These are phyloP conservation scores for Stichopus chloronotus DNA, from an alignment of 35 echinoderm and acorn worm species.

Conservation along the genomic window DNA sequence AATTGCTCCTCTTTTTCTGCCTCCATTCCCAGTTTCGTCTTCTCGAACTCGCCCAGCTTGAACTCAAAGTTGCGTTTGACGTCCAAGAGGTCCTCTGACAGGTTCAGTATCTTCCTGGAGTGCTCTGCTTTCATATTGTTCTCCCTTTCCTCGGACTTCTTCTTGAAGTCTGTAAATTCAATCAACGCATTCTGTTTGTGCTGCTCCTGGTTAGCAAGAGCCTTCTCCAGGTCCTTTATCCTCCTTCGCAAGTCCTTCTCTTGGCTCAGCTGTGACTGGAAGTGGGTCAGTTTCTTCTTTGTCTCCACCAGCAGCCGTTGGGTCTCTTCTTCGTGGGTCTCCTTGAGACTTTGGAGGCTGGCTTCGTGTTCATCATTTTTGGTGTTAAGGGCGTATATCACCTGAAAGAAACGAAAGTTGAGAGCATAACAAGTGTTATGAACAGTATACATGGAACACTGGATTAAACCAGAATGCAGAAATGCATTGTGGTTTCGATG, in stretches of 20 bases:
- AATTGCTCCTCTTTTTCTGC: constrained; percentile 60
- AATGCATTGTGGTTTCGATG: too few species aligned
- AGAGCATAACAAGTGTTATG: neutral
- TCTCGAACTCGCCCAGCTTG: constrained; percentile 82
- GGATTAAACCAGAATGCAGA: too few species aligned
- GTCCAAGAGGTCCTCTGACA: constrained; percentile 83
- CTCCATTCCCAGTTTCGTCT: constrained; percentile 64
- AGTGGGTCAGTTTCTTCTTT: constrained; percentile 79
- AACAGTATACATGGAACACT: too few species aligned
- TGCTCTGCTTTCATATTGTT: constrained; percentile 79
- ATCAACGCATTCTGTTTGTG: constrained; percentile 64
- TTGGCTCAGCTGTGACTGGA: constrained; percentile 78
- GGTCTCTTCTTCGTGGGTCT: constrained; percentile 89
- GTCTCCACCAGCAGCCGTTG: constrained; percentile 85
- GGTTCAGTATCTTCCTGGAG: constrained; percentile 79
- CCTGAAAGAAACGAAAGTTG: constrained; percentile 60
- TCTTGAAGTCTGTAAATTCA: constrained; percentile 84
- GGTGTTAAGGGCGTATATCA: constrained; percentile 97
- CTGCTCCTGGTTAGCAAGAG: constrained; percentile 66
- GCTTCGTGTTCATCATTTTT: constrained; percentile 99
- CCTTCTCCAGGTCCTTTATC: constrained; percentile 75
- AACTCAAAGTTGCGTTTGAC: constrained; percentile 92
- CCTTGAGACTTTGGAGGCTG: constrained; percentile 78
- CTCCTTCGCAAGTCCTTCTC: constrained; percentile 74
- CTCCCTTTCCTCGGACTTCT: constrained; percentile 67